phyloP scores from a whole-genome alignment of 2,113 vertebrate species.

The Nannospalax galili region DNA sequence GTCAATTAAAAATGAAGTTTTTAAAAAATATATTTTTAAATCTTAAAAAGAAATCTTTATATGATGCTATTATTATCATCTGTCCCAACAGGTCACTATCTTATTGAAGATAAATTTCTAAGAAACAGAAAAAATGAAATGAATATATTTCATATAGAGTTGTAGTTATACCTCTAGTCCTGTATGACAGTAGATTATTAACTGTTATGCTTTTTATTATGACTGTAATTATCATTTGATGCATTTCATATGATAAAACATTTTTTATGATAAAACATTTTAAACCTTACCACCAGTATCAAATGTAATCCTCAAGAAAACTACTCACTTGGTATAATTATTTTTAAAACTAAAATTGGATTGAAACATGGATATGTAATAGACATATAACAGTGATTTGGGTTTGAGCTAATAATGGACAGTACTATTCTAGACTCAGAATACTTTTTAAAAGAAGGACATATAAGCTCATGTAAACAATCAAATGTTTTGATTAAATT shows the following conservation, averaged over 20 bases:
- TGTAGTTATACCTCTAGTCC: background rate
- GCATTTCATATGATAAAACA: background rate
- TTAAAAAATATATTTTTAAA: no score
- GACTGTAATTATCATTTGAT: background rate
- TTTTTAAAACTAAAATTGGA: background rate
- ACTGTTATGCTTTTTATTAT: background rate
- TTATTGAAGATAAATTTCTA: no score
- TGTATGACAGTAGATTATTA: constrained; percentile 15
- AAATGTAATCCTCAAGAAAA: background rate
- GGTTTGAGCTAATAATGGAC: background rate
- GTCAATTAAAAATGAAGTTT: no score
- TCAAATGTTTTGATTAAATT: background rate
- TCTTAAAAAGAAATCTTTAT: no score
- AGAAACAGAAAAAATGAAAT: background rate
- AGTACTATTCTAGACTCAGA: background rate
- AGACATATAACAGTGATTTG: background rate
- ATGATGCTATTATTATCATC: no score
- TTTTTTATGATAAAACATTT: background rate
- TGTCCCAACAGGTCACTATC: no score
- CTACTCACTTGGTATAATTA: background rate
- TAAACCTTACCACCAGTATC: background rate
- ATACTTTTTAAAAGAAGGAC: background rate
- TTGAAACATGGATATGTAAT: background rate
- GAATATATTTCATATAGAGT: background rate
- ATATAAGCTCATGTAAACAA: background rate